Evolutionary conservation across 2,113 vertebrate species (phyloP), one percentile per base, ranked within the genome.

Genomic region (Siniperca knerii): DNA sequence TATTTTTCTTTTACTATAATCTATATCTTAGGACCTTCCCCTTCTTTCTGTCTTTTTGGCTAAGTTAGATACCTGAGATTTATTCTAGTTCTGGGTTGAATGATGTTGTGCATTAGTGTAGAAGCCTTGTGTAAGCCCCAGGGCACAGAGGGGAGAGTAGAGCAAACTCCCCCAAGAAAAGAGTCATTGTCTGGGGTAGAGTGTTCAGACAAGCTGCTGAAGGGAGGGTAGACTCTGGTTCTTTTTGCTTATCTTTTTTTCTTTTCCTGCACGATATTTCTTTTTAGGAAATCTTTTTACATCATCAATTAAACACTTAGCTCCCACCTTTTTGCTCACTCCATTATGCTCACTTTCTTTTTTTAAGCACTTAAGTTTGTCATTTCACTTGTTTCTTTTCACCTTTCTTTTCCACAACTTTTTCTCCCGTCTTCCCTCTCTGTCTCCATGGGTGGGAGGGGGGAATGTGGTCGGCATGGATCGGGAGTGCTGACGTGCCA

Each of bases 31-130:
- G 50, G 60, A 55, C 25, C 1, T 37, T 62, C 15, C 15, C 37
- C 25, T 48, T 50, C n/a, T 52, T 65, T 67, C 58, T 67, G 33
- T 61, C 21, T 61, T 58, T 37, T 78, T 52, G 13, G 29, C 52
- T 35, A n/a, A 57, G 66, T 84, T 62, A 57, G 62, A 72, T 86
- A 50, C 52, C 75, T 87, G 76, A 72, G 66, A 81, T 88, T 81
- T 89, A 75, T 74, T 79, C 72, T 55, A 42, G 50, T 73, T 83
- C 58, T 85, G 75, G 61, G 25, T 70, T 94, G 83, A 93, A 87
- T 92, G 74, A 94, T 94, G 93, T 79, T 81, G 85, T 76, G 85
- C 90, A 88, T 94, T 92, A 91, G 84, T 66, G 81, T 70, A 57
- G 70, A 85, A 89, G 79, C 77, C 83, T 87, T 87, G 67, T 23